These are phyloP conservation scores for Sogatella furcifera DNA, from an alignment of 1,140 invertebrate genomes.

Conservation along the genomic window DNA sequence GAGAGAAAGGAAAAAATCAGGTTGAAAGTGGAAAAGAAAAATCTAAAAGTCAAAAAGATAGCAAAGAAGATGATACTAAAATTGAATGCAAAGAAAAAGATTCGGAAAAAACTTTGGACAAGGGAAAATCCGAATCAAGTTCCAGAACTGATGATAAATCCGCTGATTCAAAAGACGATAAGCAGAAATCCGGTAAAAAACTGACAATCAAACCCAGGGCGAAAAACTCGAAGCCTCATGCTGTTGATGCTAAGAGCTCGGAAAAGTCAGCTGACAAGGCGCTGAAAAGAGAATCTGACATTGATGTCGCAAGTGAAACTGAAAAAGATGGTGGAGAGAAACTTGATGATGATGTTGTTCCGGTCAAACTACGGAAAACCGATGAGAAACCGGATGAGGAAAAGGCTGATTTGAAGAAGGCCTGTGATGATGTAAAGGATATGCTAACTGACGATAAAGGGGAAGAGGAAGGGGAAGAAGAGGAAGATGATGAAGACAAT, in stretches of 20 bases:
- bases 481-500: slow-evolving; percentile 29
- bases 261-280: too few species aligned
- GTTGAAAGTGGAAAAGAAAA: too few species aligned
- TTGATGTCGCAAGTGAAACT: slow-evolving; percentile 25
- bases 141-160: too few species aligned
- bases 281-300: too few species aligned
- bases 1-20: too few species aligned
- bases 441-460: background rate
- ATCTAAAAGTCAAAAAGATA: background rate
- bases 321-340: background rate
- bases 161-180: too few species aligned
- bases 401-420: background rate
- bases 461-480: slow-evolving; percentile 23
- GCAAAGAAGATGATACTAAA: background rate
- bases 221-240: too few species aligned
- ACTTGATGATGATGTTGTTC: background rate
- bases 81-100: background rate
- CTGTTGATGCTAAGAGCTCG: too few species aligned
- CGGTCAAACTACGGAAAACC: slow-evolving; percentile 8
- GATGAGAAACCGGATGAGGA: slow-evolving; percentile 13
- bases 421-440: background rate
- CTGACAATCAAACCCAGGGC: too few species aligned
- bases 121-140: too few species aligned
- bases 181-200: too few species aligned
- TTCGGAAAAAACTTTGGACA: too few species aligned